A percentile compares a stretch with the other conserved stretches of the same genome.
phyloP scores from a whole-genome alignment of 2,113 vertebrate genomes.

The Terrapene triunguis region DNA sequence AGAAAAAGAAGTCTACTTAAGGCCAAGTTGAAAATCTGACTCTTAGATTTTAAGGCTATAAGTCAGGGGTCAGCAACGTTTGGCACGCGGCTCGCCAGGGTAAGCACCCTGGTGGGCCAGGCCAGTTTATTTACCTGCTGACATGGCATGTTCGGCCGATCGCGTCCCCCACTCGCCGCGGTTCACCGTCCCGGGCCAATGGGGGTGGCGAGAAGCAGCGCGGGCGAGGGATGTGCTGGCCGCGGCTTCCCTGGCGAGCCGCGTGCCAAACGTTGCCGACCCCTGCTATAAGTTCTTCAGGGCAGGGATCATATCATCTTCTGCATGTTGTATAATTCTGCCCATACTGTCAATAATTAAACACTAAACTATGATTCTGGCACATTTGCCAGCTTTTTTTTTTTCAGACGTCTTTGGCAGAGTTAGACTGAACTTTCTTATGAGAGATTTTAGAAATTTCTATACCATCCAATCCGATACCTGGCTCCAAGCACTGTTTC shows the following conservation, averaged over 20 bases:
- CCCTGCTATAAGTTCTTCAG: neutral
- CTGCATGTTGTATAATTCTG: neutral
- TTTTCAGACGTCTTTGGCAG: neutral
- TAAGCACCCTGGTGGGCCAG: too few species aligned
- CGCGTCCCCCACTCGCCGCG: too few species aligned
- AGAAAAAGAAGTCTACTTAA: neutral
- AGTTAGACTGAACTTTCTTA: neutral
- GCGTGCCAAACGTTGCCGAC: too few species aligned
- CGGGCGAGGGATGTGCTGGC: too few species aligned
- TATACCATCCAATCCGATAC: neutral
- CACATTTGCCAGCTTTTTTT: neutral
- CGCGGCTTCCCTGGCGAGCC: too few species aligned
- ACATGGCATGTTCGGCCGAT: too few species aligned
- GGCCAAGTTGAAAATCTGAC: fast-evolving
- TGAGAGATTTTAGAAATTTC: neutral
- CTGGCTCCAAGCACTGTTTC: neutral
- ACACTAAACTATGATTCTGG: neutral
- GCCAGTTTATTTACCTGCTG: too few species aligned
- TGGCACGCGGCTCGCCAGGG: too few species aligned
- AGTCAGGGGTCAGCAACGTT: neutral
- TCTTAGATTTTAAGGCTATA: neutral
- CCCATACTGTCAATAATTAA: neutral
- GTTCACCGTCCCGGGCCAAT: too few species aligned
- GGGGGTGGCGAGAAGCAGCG: too few species aligned
- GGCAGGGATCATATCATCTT: neutral